Conservation (phyloP, 2,888 invertebrate genomes). For the Dicyrtomina minuta region DNA sequence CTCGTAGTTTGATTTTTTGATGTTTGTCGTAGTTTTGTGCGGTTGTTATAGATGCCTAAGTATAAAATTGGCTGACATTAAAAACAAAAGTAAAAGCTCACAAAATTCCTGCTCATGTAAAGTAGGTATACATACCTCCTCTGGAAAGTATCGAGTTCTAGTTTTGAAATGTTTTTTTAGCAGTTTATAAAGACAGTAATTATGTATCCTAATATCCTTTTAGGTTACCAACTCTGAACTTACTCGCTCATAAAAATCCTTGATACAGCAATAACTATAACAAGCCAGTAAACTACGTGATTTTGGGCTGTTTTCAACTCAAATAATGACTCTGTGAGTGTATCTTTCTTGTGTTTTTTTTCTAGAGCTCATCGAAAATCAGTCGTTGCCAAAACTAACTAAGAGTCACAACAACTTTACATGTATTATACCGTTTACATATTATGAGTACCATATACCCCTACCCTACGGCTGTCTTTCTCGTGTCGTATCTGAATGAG, state of each 20-base stretch:
- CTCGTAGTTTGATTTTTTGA: neutral
- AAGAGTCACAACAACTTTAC: no score
- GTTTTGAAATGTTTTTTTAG: neutral
- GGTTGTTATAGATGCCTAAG: neutral
- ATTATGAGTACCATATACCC: no score
- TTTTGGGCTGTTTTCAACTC: constrained; percentile 18
- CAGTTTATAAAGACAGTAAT: constrained; percentile 29
- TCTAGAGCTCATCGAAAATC: neutral
- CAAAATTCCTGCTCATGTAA: no score
- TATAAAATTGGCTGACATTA: neutral
- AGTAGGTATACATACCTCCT: neutral
- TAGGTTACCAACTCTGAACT: constrained; percentile 30
- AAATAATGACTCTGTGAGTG: constrained; percentile 9
- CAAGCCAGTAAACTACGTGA: constrained; percentile 19
- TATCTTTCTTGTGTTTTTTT: neutral
- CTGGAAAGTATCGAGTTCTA: no score
- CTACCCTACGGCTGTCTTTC: no score
- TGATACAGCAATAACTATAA: constrained; percentile 1
- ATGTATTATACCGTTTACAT: no score
- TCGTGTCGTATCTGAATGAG: no score
- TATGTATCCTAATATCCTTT: constrained; percentile 17
- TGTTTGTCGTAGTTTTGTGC: neutral
- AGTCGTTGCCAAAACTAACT: constrained; percentile 2
- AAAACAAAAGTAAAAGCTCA: no score
- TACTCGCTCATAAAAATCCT: constrained; percentile 24